These are phyloP conservation scores for Slavum lentiscoides DNA, from an alignment of 2,888 invertebrate species.

Conservation along the genomic window DNA sequence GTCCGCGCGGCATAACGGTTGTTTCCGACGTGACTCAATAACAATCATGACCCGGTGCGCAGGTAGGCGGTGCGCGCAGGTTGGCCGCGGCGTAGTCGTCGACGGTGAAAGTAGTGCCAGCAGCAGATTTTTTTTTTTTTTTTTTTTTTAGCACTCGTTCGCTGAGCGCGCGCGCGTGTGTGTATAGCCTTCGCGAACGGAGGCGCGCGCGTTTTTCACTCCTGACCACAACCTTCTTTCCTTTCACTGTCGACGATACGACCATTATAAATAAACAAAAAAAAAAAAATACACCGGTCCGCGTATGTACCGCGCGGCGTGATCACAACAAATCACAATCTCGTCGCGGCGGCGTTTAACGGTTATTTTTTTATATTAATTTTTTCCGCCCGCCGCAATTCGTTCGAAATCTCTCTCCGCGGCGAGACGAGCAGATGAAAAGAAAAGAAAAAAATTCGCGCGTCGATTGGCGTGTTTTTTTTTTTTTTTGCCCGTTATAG, in stretches of 20 bases:
- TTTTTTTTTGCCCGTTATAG: too few species aligned
- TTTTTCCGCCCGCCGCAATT: too few species aligned
- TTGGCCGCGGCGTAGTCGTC: background rate
- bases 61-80: background rate
- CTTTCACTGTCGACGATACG: conserved; percentile 50
- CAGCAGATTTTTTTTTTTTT: conserved; percentile 22
- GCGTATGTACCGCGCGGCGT: background rate
- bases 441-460: too few species aligned
- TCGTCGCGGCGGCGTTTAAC: too few species aligned
- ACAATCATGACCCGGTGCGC: conserved; percentile 29
- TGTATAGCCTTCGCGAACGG: conserved; percentile 43
- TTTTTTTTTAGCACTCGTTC: conserved; percentile 32
- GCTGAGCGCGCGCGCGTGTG: background rate
- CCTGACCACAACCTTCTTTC: conserved; percentile 54
- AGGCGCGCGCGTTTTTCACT: conserved; percentile 15
- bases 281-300: too few species aligned
- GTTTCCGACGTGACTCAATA: conserved; percentile 47
- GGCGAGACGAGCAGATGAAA: too few species aligned
- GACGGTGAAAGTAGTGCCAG: conserved; percentile 45
- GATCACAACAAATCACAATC: background rate
- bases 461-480: too few species aligned
- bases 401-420: too few species aligned
- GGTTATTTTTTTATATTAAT: too few species aligned
- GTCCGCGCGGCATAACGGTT: conserved; percentile 29
- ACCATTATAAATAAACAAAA: background rate